Evolutionary conservation across 2,113 vertebrate genomes (phyloP).

Genomic region (Calidris pugnax): DNA sequence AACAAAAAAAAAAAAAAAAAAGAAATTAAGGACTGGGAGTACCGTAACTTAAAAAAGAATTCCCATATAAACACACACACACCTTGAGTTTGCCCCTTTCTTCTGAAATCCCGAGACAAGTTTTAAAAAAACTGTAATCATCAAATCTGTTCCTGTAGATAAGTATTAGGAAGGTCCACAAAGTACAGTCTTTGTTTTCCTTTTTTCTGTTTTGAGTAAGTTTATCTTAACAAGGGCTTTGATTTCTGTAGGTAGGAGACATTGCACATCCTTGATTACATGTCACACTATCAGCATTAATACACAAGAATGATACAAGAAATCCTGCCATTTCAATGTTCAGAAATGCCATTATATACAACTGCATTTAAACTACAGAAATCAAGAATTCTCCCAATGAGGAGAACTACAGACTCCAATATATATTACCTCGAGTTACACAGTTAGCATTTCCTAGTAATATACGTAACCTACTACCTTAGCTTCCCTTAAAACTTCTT

Average conservation of each 20-base stretch:
- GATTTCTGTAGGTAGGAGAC: not conserved
- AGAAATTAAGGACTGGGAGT: not conserved
- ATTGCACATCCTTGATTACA: not conserved
- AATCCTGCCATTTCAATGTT: not conserved
- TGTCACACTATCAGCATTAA: not conserved
- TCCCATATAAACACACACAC: not conserved
- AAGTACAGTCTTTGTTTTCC: not conserved
- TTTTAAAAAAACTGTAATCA: not conserved
- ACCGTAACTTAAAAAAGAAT: not conserved
- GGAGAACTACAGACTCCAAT: not conserved
- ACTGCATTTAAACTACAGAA: not conserved
- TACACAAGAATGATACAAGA: not conserved
- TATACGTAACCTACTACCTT: not conserved
- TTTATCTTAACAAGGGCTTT: not conserved
- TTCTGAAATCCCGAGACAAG: not conserved
- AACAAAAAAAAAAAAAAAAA: not conserved
- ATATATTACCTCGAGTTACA: not conserved
- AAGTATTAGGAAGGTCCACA: not conserved
- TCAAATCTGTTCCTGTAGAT: not conserved
- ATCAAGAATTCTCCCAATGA: not conserved
- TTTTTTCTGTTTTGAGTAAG: not conserved
- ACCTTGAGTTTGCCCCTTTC: not conserved
- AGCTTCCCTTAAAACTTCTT: not conserved
- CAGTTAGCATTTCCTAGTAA: not conserved
- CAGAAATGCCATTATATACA: not conserved